These are phyloP conservation scores for Ptilodon capucinus DNA, from an alignment of 2,888 invertebrate species.

Conservation along the genomic window DNA sequence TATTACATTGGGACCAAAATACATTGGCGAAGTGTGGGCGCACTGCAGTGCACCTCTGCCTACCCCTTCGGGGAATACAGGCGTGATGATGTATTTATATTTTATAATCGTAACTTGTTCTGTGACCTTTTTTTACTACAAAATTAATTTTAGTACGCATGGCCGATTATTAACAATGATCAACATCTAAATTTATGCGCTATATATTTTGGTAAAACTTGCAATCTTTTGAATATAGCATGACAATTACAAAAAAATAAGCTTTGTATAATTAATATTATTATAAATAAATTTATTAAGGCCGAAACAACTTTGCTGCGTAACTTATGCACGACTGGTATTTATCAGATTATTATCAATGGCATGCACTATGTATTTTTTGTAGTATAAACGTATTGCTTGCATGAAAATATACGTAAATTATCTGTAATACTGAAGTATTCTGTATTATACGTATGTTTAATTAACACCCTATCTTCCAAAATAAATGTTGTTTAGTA, in stretches of 20 bases:
- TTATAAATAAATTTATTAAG: slow-evolving; percentile 36
- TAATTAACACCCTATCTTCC: slow-evolving; percentile 72
- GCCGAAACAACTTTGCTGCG: slow-evolving; percentile 45
- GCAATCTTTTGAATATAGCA: slow-evolving; percentile 42
- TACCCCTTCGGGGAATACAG: too few relatives aligned
- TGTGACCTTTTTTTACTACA: slow-evolving; percentile 10
- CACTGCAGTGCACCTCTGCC: too few relatives aligned
- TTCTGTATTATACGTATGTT: slow-evolving; percentile 52
- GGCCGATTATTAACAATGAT: slow-evolving; percentile 22
- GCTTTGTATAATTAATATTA: slow-evolving; percentile 44
- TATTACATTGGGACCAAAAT: too few relatives aligned
- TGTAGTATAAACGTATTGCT: slow-evolving; percentile 61
- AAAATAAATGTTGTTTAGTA: slow-evolving; percentile 79
- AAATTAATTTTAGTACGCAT: slow-evolving; percentile 18
- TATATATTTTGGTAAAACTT: slow-evolving; percentile 16
- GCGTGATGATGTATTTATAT: too few relatives aligned
- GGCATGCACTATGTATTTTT: slow-evolving; percentile 73
- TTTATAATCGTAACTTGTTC: slow-evolving; percentile 8
- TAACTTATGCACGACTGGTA: slow-evolving; percentile 55
- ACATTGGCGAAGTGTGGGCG: too few relatives aligned
- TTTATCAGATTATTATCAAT: slow-evolving; percentile 36
- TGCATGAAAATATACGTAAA: slow-evolving; percentile 73
- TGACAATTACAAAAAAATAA: slow-evolving; percentile 38
- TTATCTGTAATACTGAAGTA: slow-evolving; percentile 46
- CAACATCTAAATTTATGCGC: slow-evolving; percentile 27